Conservation (phyloP, 2,797 vertebrate species). For the Amniataba percoides region DNA sequence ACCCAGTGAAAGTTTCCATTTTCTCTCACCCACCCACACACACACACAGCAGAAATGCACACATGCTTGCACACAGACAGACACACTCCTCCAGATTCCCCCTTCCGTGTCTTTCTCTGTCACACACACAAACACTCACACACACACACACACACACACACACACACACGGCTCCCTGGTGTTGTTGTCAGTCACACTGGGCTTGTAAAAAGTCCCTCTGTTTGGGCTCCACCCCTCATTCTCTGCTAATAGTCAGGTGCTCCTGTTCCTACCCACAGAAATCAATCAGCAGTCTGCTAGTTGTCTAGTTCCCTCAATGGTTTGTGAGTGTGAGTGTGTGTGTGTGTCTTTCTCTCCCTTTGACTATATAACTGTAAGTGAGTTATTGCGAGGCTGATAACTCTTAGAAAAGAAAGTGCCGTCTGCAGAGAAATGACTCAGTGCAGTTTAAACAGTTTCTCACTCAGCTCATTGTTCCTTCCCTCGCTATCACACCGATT, state of each 20-base stretch:
- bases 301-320: slow-evolving; percentile 55
- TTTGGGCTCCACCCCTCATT: slow-evolving; percentile 53
- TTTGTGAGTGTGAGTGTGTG: slow-evolving; percentile 20
- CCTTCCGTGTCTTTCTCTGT: slow-evolving; percentile 16
- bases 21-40: slow-evolving; percentile 15
- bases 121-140: slow-evolving; percentile 4
- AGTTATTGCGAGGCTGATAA: slow-evolving; percentile 47
- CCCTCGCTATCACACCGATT: slow-evolving; percentile 28
- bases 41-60: slow-evolving; percentile 14
- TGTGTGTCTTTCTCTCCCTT: slow-evolving; percentile 22
- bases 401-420: slow-evolving; percentile 48
- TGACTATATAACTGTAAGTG: slow-evolving; percentile 43
- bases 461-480: slow-evolving; percentile 16
- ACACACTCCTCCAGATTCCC: slow-evolving; percentile 35
- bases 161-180: slow-evolving; percentile 39
- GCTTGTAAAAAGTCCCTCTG: slow-evolving; percentile 65
- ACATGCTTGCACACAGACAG: slow-evolving; percentile 25
- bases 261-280: slow-evolving; percentile 65
- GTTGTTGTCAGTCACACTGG: slow-evolving; percentile 70
- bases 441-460: slow-evolving; percentile 32
- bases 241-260: slow-evolving; percentile 70
- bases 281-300: slow-evolving; percentile 76
- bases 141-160: slow-evolving; percentile 38
- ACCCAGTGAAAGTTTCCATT: slow-evolving; percentile 40
- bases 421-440: slow-evolving; percentile 59